Conservation (phyloP, 2,113 vertebrate genomes). For the Thymallus thymallus region DNA sequence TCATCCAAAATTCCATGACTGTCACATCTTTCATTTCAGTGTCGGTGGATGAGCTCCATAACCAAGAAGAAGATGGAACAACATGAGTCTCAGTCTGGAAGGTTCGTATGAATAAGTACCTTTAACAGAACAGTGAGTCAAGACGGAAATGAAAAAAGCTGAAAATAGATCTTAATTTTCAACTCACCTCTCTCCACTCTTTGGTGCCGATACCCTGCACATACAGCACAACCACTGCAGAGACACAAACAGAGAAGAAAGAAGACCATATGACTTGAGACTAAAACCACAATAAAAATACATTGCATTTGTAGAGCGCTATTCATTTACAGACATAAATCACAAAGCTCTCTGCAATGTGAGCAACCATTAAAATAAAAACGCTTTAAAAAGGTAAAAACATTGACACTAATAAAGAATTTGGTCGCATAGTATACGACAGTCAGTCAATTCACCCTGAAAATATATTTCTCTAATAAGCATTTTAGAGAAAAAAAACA, state of each 20-base stretch:
- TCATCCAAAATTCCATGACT: too few species aligned
- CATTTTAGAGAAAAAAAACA: too few species aligned
- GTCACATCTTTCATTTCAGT: not conserved
- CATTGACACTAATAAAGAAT: not conserved
- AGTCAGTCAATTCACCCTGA: too few species aligned
- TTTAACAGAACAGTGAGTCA: not conserved
- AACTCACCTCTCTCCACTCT: constrained; percentile 87
- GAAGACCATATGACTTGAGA: not conserved
- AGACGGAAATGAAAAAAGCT: not conserved
- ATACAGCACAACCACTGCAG: constrained; percentile 81
- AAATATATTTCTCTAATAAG: too few species aligned
- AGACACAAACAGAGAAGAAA: constrained; percentile 17
- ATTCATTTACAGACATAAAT: too few species aligned
- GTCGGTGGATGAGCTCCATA: not conserved
- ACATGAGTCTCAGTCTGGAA: not conserved
- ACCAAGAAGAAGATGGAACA: not conserved
- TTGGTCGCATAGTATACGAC: too few species aligned
- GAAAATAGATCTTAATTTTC: not conserved
- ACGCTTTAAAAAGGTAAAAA: not conserved
- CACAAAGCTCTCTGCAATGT: too few species aligned
- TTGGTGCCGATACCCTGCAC: constrained; percentile 80
- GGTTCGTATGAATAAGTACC: not conserved
- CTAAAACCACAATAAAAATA: too few species aligned
- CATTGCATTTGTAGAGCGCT: too few species aligned
- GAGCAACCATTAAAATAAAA: too few species aligned